Evolutionary conservation across 2,797 vertebrate species (phyloP).

Genomic region (Argyrosomus regius): DNA sequence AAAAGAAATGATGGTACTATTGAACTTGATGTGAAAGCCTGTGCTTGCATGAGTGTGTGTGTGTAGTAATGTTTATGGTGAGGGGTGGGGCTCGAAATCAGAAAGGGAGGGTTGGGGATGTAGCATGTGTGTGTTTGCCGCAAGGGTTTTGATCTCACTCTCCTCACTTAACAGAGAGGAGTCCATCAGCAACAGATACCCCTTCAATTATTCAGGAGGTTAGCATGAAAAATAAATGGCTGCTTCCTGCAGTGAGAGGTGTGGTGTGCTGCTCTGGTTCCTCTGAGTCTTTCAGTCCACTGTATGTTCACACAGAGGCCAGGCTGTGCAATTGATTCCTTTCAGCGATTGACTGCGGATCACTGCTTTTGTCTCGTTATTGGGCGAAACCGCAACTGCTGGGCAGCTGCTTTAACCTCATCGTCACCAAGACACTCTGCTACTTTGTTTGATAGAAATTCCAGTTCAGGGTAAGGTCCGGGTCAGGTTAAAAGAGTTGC

Average conservation of each 20-base stretch:
- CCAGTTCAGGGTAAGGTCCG: background rate
- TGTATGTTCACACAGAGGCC: constrained; percentile 10
- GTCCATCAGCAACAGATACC: constrained; percentile 77
- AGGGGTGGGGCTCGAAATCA: constrained; percentile 19
- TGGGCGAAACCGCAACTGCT: background rate
- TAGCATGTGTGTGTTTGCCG: constrained; percentile 42
- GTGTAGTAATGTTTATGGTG: background rate
- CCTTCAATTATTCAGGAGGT: constrained; percentile 78
- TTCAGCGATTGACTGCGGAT: constrained; percentile 11
- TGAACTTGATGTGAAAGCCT: constrained; percentile 34
- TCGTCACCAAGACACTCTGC: constrained; percentile 2
- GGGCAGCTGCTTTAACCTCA: constrained; percentile 9
- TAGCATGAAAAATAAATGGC: constrained; percentile 81
- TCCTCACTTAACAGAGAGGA: constrained; percentile 64
- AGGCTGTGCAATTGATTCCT: constrained; percentile 42
- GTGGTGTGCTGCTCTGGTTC: constrained; percentile 45
- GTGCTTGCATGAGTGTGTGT: background rate
- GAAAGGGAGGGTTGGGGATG: background rate
- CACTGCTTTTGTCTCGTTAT: constrained; percentile 27
- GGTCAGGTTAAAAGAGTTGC: background rate
- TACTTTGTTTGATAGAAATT: background rate
- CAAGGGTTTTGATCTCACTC: constrained; percentile 60
- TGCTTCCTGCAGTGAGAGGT: constrained; percentile 68
- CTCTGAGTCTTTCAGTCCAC: constrained; percentile 28
- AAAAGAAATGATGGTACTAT: constrained; percentile 29